Percentiles rank a stretch among this genome's conserved stretches.
Evolutionary conservation across 2,888 invertebrate genomes (phyloP).

Genomic region (Ormyrus pomaceus): DNA sequence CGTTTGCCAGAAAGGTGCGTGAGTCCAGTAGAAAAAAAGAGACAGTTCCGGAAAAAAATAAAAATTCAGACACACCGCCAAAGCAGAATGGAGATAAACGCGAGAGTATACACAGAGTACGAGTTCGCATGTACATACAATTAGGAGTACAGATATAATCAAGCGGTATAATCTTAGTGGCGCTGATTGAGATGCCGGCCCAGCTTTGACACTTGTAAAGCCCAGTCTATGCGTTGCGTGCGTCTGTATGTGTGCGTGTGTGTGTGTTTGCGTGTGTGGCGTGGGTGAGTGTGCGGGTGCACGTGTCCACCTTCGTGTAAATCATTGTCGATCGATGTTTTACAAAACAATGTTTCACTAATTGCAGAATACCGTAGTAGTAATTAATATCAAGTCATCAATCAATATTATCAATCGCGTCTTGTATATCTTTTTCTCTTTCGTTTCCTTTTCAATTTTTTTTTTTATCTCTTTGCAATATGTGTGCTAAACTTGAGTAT

Average conservation of each 20-base stretch:
- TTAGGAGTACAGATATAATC: background rate
- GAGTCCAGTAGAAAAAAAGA: too few species aligned
- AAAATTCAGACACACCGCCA: too few species aligned
- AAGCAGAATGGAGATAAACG: too few species aligned
- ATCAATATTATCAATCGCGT: background rate
- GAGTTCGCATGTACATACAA: too few species aligned
- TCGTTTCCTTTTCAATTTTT: background rate
- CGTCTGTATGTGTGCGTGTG: background rate
- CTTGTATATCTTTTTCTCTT: constrained; percentile 5
- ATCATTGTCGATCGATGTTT: background rate
- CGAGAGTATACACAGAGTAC: too few species aligned
- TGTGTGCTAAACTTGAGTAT: constrained; percentile 54
- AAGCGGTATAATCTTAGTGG: constrained; percentile 7
- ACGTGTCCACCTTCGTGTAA: background rate
- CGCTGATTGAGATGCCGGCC: background rate
- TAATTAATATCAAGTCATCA: too few species aligned
- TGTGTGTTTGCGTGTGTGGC: background rate
- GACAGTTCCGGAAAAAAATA: too few species aligned
- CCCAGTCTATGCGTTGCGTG: too few species aligned
- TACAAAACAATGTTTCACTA: too few species aligned
- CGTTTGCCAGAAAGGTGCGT: too few species aligned
- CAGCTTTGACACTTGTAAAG: constrained; percentile 19
- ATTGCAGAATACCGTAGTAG: too few species aligned
- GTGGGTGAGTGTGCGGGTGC: background rate
- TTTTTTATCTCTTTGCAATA: background rate